phyloP scores from a whole-genome alignment of 2,888 invertebrate species.

The Caenorhabditis uteleia region DNA sequence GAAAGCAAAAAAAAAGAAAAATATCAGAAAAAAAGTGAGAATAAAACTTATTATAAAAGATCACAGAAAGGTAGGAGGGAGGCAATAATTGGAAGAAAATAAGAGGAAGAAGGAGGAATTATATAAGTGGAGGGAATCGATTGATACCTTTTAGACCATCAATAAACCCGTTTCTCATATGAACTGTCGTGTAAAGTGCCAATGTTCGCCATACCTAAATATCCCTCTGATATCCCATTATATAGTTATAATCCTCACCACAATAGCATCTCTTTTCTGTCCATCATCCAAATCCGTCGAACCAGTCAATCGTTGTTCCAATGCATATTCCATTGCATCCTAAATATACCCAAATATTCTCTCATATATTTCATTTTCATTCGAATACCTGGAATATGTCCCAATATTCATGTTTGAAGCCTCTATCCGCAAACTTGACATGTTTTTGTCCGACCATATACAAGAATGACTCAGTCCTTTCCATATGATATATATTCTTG shows the following conservation, averaged over 20 bases:
- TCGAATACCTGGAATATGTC: slow-evolving; percentile 59
- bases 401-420: slow-evolving; percentile 67
- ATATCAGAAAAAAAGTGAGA: neutral
- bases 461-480: slow-evolving; percentile 49
- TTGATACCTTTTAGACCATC: slow-evolving; percentile 57
- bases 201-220: slow-evolving; percentile 60
- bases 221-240: too few species aligned
- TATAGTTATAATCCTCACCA: slow-evolving; percentile 29
- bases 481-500: slow-evolving; percentile 67
- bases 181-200: slow-evolving; percentile 59
- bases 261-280: slow-evolving; percentile 53
- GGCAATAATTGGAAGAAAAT: neutral
- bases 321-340: slow-evolving; percentile 64
- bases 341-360: slow-evolving; percentile 21
- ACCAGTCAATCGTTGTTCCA: slow-evolving; percentile 46
- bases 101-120: slow-evolving; percentile 5
- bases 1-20: slow-evolving; percentile 1
- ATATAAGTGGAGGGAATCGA: slow-evolving; percentile 36
- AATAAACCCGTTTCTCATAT: slow-evolving; percentile 63
- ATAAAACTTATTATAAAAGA: neutral
- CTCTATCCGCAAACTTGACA: slow-evolving; percentile 58
- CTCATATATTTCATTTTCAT: neutral
- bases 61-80: slow-evolving; percentile 2
- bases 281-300: slow-evolving; percentile 51
- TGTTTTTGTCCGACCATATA: slow-evolving; percentile 63